Base-by-base conservation (phyloP, 2,113 vertebrate genomes). In the Sakesphorus luctuosus region DNA sequence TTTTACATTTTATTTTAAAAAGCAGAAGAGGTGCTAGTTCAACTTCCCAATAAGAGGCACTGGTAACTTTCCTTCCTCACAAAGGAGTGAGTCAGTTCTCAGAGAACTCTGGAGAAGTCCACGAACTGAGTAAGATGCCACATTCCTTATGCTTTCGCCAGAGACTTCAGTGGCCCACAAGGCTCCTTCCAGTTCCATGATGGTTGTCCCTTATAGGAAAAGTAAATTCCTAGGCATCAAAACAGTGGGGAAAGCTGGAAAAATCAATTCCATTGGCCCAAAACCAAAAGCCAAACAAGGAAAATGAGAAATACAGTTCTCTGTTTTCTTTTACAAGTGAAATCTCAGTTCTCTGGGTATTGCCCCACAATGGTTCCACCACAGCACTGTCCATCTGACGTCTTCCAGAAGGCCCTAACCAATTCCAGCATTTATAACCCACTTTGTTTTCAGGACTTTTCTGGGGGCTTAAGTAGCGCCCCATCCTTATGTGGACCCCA, bases 21-120 rank as follows among this genome's bases (percentile, higher is more conserved):
- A 77, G 36, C 26, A 67, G 4, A 86, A 82, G 76, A 87, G 80
- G 61, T 44, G 33, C 35, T 93, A 77, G 53, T 91, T 84, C 55
- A 84, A 56, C 91, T 93, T 95, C 94, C 89, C 94, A 94, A 65
- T 79, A 90, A 93, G 84, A 91, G 53, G 38, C 87, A 67, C 6
- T 26, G 77, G 77, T 68, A 90, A 85, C 73, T 66, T 84, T 67
- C 24, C 65, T 76, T 92, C 61, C 72, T 38, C 79, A 79, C 91
- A 93, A 63, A 93, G 73, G 25, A 72, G 56, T 91, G 87, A 97
- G 80, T 95, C 95, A 90, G 63, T 87, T 44, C 49, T 84, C 55
- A 58, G 85, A 77, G 84, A 65, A 9, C 46, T 85, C 74, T 55
- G 65, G 67, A 69, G 85, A 66, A 89, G 76, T 2, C 10, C 79